Evolutionary conservation across 2,888 invertebrate species (phyloP).

Genomic region (Caenorhabditis afra): DNA sequence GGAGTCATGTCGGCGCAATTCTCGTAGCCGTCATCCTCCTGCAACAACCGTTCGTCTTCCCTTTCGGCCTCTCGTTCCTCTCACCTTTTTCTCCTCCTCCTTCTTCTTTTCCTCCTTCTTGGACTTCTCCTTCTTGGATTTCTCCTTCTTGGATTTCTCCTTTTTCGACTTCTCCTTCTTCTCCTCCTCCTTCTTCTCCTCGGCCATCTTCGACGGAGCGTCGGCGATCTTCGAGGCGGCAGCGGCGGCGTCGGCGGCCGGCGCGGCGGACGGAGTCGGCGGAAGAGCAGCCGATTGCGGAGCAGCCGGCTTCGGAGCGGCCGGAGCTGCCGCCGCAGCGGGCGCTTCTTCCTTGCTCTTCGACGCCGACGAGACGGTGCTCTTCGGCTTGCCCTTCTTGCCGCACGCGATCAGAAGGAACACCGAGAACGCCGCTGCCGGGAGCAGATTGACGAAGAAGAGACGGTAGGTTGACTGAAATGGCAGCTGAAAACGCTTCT

Average conservation of each 20-base stretch:
- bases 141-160: constrained; percentile 12
- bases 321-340: background rate
- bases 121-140: constrained; percentile 14
- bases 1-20: constrained; percentile 49
- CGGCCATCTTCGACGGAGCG: constrained; percentile 6
- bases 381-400: no score
- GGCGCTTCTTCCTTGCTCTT: no score
- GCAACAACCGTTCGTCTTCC: background rate
- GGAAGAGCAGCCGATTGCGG: background rate
- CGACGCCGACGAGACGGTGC: no score
- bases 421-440: no score
- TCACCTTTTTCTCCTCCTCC: constrained; percentile 20
- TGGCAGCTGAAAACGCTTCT: no score
- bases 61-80: no score
- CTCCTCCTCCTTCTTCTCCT: constrained; percentile 8
- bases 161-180: constrained; percentile 23
- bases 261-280: background rate
- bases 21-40: constrained; percentile 43
- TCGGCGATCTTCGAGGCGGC: constrained; percentile 18
- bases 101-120: constrained; percentile 32
- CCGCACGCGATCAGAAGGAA: no score
- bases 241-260: background rate
- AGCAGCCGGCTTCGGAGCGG: background rate
- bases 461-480: no score
- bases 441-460: no score